phyloP scores from a whole-genome alignment of 2,797 vertebrate species.

The Antennarius maculatus region DNA sequence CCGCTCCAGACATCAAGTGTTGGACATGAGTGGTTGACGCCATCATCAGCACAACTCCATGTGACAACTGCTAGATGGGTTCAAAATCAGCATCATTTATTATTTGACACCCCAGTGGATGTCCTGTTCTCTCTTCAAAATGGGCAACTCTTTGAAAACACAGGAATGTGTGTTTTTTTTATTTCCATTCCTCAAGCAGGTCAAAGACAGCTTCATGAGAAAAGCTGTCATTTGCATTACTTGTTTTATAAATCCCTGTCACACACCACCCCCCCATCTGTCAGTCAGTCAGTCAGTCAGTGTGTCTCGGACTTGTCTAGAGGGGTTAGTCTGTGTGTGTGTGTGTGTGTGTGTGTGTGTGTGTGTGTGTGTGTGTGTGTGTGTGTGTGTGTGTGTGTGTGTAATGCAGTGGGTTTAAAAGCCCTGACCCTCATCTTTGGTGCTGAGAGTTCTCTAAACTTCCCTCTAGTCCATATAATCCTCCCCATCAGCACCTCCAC shows the following conservation, averaged over 20 bases:
- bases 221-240: conserved; percentile 40
- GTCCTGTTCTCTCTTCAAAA: conserved; percentile 9
- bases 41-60: neutral
- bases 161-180: neutral
- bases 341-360: too few relatives aligned
- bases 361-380: neutral
- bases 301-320: too few relatives aligned
- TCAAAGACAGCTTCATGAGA: conserved; percentile 13
- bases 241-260: conserved; percentile 38
- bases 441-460: conserved; percentile 45
- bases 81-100: conserved; percentile 4
- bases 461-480: conserved; percentile 60
- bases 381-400: conserved; percentile 27
- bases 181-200: neutral
- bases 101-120: neutral
- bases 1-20: neutral
- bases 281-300: conserved; percentile 30
- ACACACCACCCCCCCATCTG: conserved; percentile 6
- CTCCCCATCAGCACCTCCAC: conserved; percentile 61
- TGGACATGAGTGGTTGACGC: neutral
- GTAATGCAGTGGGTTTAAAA: conserved; percentile 36
- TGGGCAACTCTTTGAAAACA: neutral
- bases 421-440: conserved; percentile 51
- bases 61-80: too few relatives aligned
- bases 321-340: too few relatives aligned